These are phyloP conservation scores for Endotricha flammealis DNA, from an alignment of 2,888 invertebrate genomes.

Conservation along the genomic window DNA sequence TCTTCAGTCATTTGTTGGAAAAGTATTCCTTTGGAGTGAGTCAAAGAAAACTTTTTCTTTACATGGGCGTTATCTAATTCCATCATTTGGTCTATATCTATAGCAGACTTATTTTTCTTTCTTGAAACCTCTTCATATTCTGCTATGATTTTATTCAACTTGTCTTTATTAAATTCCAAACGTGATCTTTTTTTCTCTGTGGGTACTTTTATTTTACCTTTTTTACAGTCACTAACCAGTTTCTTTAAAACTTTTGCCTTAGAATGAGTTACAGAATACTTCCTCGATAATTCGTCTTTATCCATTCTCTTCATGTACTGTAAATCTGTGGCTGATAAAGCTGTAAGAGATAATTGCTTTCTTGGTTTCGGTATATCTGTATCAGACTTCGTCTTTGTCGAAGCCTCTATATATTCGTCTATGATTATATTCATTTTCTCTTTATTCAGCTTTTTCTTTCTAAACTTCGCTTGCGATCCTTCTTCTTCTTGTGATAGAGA, in stretches of 20 bases:
- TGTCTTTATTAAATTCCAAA: slow-evolving; percentile 25
- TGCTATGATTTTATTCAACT: slow-evolving; percentile 25
- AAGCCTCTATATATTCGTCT: too few relatives aligned
- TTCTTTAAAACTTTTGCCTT: slow-evolving; percentile 28
- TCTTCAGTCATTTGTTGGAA: slow-evolving; percentile 13
- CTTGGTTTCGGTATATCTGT: slow-evolving; percentile 30
- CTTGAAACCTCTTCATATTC: slow-evolving; percentile 23
- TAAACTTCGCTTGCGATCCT: too few relatives aligned
- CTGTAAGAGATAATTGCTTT: slow-evolving; percentile 14
- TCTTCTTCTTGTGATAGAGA: slow-evolving; percentile 25
- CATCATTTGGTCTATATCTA: slow-evolving; percentile 9
- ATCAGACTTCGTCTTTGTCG: too few relatives aligned
- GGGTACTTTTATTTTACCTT: slow-evolving; percentile 26
- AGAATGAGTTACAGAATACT: slow-evolving; percentile 25
- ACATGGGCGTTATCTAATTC: slow-evolving; percentile 8
- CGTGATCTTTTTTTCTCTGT: slow-evolving; percentile 25
- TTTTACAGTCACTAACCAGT: slow-evolving; percentile 32
- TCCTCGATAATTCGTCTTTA: slow-evolving; percentile 20
- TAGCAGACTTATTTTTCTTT: slow-evolving; percentile 15
- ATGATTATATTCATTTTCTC: too few relatives aligned
- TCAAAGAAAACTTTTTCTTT: slow-evolving; percentile 11
- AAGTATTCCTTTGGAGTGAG: slow-evolving; percentile 8
- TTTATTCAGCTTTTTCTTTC: too few relatives aligned
- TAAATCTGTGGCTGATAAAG: slow-evolving; percentile 13
- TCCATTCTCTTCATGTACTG: slow-evolving; percentile 16